A percentile compares a stretch with the other conserved stretches of the same genome.
phyloP scores from a whole-genome alignment of 2,888 invertebrate genomes.

The Cosmopolites sordidus region DNA sequence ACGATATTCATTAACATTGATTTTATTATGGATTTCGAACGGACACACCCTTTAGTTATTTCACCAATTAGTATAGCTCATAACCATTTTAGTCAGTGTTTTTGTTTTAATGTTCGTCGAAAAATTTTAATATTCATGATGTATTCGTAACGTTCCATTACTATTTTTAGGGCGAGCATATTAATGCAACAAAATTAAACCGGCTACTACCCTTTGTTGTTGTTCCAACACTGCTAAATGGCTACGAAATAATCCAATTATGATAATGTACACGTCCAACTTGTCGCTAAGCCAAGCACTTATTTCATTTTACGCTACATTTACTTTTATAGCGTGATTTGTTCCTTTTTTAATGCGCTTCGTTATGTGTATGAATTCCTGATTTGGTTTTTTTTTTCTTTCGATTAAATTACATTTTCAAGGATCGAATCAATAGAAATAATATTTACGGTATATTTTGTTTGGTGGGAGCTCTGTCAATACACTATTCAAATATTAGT shows the following conservation, averaged over 20 bases:
- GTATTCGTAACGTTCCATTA: constrained; percentile 20
- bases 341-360: constrained; percentile 37
- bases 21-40: too few relatives aligned
- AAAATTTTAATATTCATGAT: constrained; percentile 25
- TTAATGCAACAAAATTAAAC: constrained; percentile 27
- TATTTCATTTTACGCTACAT: constrained; percentile 29
- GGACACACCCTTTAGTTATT: too few relatives aligned
- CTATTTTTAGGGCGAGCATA: constrained; percentile 12
- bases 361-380: constrained; percentile 30
- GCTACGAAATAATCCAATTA: constrained; percentile 30
- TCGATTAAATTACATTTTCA: background rate
- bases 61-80: too few relatives aligned
- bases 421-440: too few relatives aligned
- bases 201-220: constrained; percentile 26
- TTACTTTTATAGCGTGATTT: constrained; percentile 28
- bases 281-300: constrained; percentile 26
- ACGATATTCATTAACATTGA: too few relatives aligned
- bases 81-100: too few relatives aligned
- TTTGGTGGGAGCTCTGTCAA: too few relatives aligned
- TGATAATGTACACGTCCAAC: constrained; percentile 29
- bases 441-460: too few relatives aligned
- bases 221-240: constrained; percentile 28
- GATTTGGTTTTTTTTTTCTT: background rate
- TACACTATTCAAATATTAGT: too few relatives aligned
- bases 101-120: background rate